Evolutionary conservation across 1,140 invertebrate genomes (phyloP), one percentile per base, ranked within the genome.

Genomic region (Littorina saxatilis): DNA sequence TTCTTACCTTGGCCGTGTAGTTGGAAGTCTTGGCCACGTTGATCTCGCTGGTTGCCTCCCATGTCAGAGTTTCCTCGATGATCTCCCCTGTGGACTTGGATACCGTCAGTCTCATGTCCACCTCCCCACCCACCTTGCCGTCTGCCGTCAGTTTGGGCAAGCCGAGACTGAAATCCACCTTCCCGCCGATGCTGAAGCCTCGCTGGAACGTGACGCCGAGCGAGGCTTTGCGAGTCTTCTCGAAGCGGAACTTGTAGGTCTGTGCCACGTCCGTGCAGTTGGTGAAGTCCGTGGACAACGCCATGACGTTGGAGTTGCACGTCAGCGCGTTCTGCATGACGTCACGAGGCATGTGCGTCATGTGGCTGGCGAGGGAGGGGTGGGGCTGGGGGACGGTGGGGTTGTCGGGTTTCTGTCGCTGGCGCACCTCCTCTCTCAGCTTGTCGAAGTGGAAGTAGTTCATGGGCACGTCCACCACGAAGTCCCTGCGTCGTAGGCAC

Each of bases 361-460:
- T 50, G 2, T 15, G 13, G 70, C 20, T 50, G 39, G 40, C 3
- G 43, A 73, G 23, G 40, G 39, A 7, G 43, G 32, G 70, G 13
- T 47, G 70, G 43, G 1, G 70, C 29, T 50, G n/a, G 70, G 7
- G 43, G 70, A 11, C 15, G 35, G 66, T 15, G 66, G 35, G 9
- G 35, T 7, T 20, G 37, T 79, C 55, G 13, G 35, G 58, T 70
- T 47, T 66, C 4, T 39, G 29, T 17, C 78, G 58, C 1, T 47
- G 80, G 17, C 27, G 55, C 0, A 83, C n/a, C 11, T 47, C 40
- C 47, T 82, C 40, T 2, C 50, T 27, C 32, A 82, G 5, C 35
- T 78, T 80, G n/a, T 86, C 84, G 52, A 83, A 82, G 32, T 83
- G 82, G 50, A 83, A 86, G 50, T 79, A 86, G 80, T 86, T 86